Base-by-base conservation (phyloP, 2,888 invertebrate species). In the Agonopterix alstromeriana region DNA sequence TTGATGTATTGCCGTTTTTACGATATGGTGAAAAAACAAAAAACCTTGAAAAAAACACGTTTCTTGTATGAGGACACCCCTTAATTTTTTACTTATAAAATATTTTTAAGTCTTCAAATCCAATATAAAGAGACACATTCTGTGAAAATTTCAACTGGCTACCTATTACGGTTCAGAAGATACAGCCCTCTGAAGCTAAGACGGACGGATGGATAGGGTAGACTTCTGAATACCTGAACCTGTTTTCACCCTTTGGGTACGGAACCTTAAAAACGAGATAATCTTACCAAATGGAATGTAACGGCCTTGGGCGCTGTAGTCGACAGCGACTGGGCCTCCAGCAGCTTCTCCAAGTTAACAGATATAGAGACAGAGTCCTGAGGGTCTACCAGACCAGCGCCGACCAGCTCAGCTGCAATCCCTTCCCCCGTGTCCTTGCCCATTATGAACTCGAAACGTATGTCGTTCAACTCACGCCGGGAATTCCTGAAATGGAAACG, bases 391-490 rank as follows among this genome's bases (percentile, higher is more conserved):
- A 99, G 90, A 1, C 98, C 98, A 7, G 99, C 98, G 47, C 97
- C 96, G 7, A 99, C 98, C 58, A 99, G 86, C 84, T 99, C 98
- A 8, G 94, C 90, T 1, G 98, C 97, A 48, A 99, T 98, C 36
- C 98, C 98, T 68, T 98, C 97, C 0, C 98, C 91, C 0, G 95
- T 93, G 73, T 97, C 96, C 78, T 96, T 94, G 12, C 97, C 97
- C 35, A 94, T 92, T 11, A 96, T 94, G 77, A 96, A 99, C 82
- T 99, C 98, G 82, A 99, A 99, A 62, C 98, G 93, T 65, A 99
- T 99, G 78, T 99, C 99, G 80, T 99, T 98, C 57, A 99, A 84
- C 81, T 99, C 98, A 49, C 95, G 91, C 55, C 93, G 93, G 42
- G 94, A 91, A 88, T 99, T 99, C 66, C 95, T 95, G 74, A 3